Evolutionary conservation across 1,140 invertebrate genomes (phyloP).

Genomic region (Linepithema humile): DNA sequence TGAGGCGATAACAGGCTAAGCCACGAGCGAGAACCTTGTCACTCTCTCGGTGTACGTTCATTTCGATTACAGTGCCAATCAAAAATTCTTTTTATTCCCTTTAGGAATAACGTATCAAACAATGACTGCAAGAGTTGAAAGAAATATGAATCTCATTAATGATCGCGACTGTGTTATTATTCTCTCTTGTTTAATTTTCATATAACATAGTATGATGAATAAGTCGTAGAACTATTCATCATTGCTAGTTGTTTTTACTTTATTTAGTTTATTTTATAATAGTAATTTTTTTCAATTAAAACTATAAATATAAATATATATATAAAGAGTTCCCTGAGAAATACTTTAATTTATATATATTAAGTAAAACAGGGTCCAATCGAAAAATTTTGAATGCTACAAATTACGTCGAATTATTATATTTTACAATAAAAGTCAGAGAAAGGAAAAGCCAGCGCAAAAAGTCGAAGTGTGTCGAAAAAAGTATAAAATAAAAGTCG

Average conservation of each 20-base stretch:
- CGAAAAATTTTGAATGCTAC: neutral
- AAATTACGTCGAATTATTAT: slow-evolving; percentile 35
- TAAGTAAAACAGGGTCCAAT: neutral
- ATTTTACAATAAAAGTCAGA: neutral
- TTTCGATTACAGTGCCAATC: slow-evolving; percentile 14
- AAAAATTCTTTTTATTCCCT: neutral
- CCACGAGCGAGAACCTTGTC: slow-evolving; percentile 1
- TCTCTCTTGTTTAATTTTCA: neutral
- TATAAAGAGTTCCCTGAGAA: neutral
- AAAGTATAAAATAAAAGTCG: slow-evolving; percentile 1
- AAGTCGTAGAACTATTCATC: neutral
- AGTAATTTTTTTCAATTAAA: too few species aligned
- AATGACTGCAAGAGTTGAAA: neutral
- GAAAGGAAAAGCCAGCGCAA: neutral
- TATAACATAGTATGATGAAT: neutral
- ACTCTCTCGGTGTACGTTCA: neutral
- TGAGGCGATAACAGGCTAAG: neutral
- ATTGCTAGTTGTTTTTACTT: slow-evolving; percentile 3
- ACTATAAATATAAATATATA: too few species aligned
- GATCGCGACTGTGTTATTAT: neutral
- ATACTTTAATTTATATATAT: neutral
- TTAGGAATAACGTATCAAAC: neutral
- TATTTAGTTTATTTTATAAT: neutral
- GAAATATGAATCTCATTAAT: neutral
- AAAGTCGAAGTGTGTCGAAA: too few species aligned